phyloP scores from a whole-genome alignment of 2,888 invertebrate species.

The Tanaodytes sp. region DNA sequence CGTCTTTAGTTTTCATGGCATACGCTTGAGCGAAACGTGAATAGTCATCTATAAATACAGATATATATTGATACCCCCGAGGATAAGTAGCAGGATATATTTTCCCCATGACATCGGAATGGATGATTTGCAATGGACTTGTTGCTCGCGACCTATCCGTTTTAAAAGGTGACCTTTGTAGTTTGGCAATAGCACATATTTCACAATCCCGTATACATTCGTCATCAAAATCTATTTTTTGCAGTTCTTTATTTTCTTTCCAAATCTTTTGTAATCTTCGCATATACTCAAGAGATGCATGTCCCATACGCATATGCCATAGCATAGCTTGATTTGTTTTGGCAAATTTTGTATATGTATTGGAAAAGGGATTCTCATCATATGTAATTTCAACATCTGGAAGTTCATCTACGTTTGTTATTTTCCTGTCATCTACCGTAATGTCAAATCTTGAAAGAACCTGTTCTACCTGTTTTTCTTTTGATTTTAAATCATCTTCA shows the following conservation, averaged over 20 bases:
- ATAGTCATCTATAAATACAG: constrained; percentile 53
- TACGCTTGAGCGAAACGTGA: constrained; percentile 55
- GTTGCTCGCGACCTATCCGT: constrained; percentile 35
- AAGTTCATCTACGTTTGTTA: constrained; percentile 22
- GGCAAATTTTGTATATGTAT: constrained; percentile 11
- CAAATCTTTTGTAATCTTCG: constrained; percentile 8
- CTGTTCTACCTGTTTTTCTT: not conserved
- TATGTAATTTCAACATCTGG: constrained; percentile 16
- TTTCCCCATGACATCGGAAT: constrained; percentile 54
- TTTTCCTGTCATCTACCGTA: constrained; percentile 13
- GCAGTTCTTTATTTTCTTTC: constrained; percentile 36
- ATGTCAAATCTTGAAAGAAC: constrained; percentile 13
- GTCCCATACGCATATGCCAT: constrained; percentile 18
- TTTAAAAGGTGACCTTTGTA: constrained; percentile 54
- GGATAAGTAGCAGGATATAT: constrained; percentile 47
- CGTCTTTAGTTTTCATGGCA: constrained; percentile 48
- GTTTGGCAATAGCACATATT: constrained; percentile 54
- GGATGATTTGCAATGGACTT: constrained; percentile 51
- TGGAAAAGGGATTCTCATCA: constrained; percentile 6
- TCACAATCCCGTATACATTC: constrained; percentile 54
- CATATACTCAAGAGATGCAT: constrained; percentile 19
- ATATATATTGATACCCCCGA: constrained; percentile 34
- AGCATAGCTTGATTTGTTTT: constrained; percentile 10
- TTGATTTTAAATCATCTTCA: not conserved
- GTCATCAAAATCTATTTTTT: constrained; percentile 46